Base-by-base conservation (phyloP, 2,113 vertebrate genomes). In the Pterocles gutturalis region DNA sequence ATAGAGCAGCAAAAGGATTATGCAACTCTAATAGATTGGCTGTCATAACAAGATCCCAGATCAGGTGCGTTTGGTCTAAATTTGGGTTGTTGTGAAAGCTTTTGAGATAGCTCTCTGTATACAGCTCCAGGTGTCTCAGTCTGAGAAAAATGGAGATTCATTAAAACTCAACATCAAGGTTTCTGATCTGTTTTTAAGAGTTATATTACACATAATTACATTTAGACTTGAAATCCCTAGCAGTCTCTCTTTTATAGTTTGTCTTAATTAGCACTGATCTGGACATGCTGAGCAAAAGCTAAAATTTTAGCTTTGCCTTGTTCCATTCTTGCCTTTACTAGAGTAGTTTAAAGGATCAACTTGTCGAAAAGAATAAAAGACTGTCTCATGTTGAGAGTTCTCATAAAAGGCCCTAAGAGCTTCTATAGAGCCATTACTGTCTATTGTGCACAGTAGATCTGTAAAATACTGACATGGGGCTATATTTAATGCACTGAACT, bases 291-390 rank as follows among this genome's bases (percentile, higher is more conserved):
- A 92, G 95, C 66, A 72, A 85, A 87, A 97, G 58, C 5, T 14
- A 85, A 89, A 91, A 89, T 94, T 92, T 87, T 87, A 87, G 65
- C 83, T 92, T 93, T 92, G 60, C 83, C n/a, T 77, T 69, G n/a
- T 94, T 96, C 77, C 31, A 48, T 91, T 94, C 89, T 95, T 90
- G 72, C 45, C 34, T 82, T 93, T 73, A 80, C 57, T 58, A 45
- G 36, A 85, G 73, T 62, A 85, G 77, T 94, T 97, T 96, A 97
- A 96, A 94, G 48, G 91, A 94, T 93, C 91, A 90, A 54, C 81
- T 94, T 94, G 93, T 96, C 94, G 95, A 84, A 95, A 94, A 82
- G 92, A 91, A 94, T 95, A 92, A 97, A 93, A 94, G 91, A 89
- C 83, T 90, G 26, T 80, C 72, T 89, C 58, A 26, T 85, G 80